Conservation (phyloP, 2,888 invertebrate genomes). For the Myopa tessellatipennis region DNA sequence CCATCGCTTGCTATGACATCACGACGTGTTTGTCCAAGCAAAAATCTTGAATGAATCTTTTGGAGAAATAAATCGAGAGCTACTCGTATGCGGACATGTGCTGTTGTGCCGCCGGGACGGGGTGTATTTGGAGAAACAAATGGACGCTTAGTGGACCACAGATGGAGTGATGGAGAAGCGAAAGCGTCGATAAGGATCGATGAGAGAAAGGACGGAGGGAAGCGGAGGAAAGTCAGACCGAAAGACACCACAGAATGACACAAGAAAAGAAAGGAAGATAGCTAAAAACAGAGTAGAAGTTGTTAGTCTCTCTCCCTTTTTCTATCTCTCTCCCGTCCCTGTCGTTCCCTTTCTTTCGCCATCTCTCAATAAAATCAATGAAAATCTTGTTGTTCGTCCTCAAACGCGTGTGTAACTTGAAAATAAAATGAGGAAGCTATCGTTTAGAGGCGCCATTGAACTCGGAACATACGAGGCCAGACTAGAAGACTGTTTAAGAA, state of each 20-base stretch:
- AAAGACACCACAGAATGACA: neutral
- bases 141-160: neutral
- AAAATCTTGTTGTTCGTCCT: neutral
- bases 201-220: neutral
- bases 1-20: conserved; percentile 22
- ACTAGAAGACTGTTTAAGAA: neutral
- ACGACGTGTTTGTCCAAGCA: conserved; percentile 24
- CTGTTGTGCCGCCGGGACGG: conserved; percentile 1
- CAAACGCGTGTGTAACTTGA: conserved; percentile 23
- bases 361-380: neutral
- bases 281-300: neutral
- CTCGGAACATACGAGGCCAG: neutral
- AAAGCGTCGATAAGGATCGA: neutral
- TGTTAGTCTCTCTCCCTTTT: neutral
- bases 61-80: conserved; percentile 21
- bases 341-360: neutral
- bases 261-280: neutral
- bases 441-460: neutral
- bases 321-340: too few relatives aligned
- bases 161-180: neutral
- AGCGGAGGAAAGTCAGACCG: neutral
- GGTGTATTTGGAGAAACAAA: neutral
- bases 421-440: conserved; percentile 1
- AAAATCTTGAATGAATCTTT: conserved; percentile 28
- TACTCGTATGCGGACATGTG: conserved; percentile 7